These are phyloP conservation scores for Globicephala melas DNA, from an alignment of 2,113 vertebrate species.

Conservation along the genomic window DNA sequence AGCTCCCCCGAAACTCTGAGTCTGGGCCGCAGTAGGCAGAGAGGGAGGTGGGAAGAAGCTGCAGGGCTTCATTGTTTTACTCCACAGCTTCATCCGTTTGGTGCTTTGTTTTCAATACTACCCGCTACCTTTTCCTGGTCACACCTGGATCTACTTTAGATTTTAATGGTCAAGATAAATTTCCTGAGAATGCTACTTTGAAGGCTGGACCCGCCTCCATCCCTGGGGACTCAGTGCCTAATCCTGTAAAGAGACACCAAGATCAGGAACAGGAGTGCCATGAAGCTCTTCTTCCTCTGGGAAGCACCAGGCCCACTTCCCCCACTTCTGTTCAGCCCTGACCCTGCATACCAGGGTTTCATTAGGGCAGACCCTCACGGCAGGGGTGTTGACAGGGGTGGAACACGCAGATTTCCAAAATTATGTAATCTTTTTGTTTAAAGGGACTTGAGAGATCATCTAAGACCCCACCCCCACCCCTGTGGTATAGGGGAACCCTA, in stretches of 20 bases:
- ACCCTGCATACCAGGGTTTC: background rate
- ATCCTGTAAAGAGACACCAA: background rate
- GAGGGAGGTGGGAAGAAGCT: background rate
- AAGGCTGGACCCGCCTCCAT: background rate
- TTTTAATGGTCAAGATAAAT: background rate
- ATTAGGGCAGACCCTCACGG: background rate
- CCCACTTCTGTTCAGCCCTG: background rate
- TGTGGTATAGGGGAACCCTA: background rate
- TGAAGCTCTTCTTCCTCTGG: background rate
- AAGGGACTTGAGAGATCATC: background rate
- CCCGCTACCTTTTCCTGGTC: background rate
- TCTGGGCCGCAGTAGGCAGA: background rate
- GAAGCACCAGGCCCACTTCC: rapidly evolving
- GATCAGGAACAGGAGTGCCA: background rate
- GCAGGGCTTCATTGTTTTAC: rapidly evolving
- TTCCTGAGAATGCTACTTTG: background rate
- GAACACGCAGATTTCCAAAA: background rate
- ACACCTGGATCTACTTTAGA: background rate
- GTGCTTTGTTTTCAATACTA: background rate
- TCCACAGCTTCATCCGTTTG: background rate
- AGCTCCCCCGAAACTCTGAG: background rate
- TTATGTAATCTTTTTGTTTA: background rate
- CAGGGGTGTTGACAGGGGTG: background rate
- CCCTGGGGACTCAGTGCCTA: background rate
- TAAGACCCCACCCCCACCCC: background rate